phyloP scores from a whole-genome alignment of 2,113 vertebrate genomes.

The Myrmecophaga tridactyla region DNA sequence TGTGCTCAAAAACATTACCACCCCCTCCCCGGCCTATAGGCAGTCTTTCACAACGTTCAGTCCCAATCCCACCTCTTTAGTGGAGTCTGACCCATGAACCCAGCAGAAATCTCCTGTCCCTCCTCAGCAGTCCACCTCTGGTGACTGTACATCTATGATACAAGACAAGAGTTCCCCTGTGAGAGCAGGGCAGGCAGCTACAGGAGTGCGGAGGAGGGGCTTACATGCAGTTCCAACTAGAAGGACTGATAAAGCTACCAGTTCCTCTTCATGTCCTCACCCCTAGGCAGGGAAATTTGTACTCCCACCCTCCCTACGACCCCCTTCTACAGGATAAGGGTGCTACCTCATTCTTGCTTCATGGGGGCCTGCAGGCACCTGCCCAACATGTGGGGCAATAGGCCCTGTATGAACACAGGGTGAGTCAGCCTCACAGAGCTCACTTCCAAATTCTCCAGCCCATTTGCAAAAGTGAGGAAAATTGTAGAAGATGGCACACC shows the following conservation, averaged over 20 bases:
- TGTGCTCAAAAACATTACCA: not conserved
- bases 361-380: not conserved
- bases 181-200: not conserved
- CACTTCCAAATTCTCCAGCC: not conserved
- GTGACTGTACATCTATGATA: rapidly evolving
- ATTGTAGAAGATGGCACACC: not conserved
- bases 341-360: not conserved
- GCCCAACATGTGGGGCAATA: not conserved
- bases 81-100: not conserved
- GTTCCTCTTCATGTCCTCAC: not conserved
- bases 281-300: not conserved
- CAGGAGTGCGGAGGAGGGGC: too few species aligned
- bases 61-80: not conserved
- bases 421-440: not conserved
- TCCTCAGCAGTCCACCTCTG: not conserved
- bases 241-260: not conserved
- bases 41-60: not conserved
- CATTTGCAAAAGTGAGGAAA: not conserved
- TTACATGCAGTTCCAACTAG: not conserved
- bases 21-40: not conserved
- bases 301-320: not conserved
- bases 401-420: not conserved
- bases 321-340: not conserved
- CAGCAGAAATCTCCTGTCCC: not conserved
- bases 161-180: not conserved